Evolutionary conservation across 2,113 vertebrate genomes (phyloP).

Genomic region (Podarcis muralis): DNA sequence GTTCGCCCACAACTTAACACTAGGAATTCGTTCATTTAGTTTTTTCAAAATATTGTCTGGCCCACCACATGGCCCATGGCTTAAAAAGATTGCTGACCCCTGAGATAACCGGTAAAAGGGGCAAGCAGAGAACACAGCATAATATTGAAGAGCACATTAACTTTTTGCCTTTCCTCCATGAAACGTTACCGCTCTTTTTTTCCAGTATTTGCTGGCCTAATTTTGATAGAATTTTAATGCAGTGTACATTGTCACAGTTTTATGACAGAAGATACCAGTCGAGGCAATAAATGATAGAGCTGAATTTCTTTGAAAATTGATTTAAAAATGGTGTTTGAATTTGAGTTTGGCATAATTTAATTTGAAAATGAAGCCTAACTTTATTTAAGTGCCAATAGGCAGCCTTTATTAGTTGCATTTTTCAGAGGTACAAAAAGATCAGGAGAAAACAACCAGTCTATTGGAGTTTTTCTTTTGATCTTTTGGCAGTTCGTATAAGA

Average conservation of each 20-base stretch:
- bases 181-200: conserved; percentile 62
- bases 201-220: conserved; percentile 58
- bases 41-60: too few relatives aligned
- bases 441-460: background rate
- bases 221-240: conserved; percentile 55
- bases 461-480: background rate
- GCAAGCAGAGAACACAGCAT: conserved; percentile 19
- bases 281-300: conserved; percentile 37
- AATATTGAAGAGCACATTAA: conserved; percentile 57
- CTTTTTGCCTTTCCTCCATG: conserved; percentile 53
- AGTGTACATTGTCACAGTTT: conserved; percentile 41
- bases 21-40: too few relatives aligned
- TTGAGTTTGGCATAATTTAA: conserved; percentile 20
- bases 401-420: background rate
- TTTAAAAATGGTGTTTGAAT: conserved; percentile 47
- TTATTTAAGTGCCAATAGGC: conserved; percentile 9
- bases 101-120: conserved; percentile 47
- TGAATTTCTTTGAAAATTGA: conserved; percentile 48
- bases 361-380: background rate
- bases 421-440: background rate
- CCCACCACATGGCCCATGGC: too few relatives aligned
- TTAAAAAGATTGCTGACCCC: too few relatives aligned
- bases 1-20: too few relatives aligned
- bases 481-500: background rate
- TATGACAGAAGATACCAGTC: conserved; percentile 42